Base-by-base conservation (phyloP, 2,888 invertebrate species). In the Apodemia zela region DNA sequence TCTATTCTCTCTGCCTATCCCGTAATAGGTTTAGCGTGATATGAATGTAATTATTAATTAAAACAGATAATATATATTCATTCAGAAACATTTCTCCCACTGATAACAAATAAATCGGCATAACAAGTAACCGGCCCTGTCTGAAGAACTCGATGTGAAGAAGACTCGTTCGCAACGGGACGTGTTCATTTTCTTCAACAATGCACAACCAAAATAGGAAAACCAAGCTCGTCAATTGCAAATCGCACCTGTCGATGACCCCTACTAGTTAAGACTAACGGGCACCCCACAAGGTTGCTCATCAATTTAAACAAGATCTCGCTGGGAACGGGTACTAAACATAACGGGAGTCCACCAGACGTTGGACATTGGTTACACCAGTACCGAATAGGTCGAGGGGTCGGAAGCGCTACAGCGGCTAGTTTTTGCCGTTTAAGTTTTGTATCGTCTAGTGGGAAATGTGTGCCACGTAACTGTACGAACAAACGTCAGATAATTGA, bases 181-280 rank as follows among this genome's bases (percentile, higher is more conserved):
- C 78, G 77, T 75, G 79, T 75, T 80, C 77, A 79, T 79, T 70
- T 42, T 70, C 72, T 76, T 76, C 77, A 84, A 87, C 85, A 88
- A 89, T 85, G 81, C 81, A 69, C 71, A 73, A 75, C 87, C 87
- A 84, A 88, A 89, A 86, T 85, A 84, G 87, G 87, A 79, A 80
- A 83, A 76, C 72, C 80, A 78, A 77, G 85, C 82, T 81, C 83
- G 84, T 87, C 89, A 87, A 86, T 85, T 80, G 79, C 80, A 82
- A 84, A 87, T 87, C 84, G 81, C 79, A 90, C 89, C 87, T 89
- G 89, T 79, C 82, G 85, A 83, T 85, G 89, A 89, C 88, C 89
- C 77, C 81, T 65, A 64, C 64, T 58, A 65, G 65, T 68, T 63
- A 67, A 73, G 72, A 72, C 82, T 89, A 89, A 89, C 89, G 89